Evolutionary conservation across 2,797 vertebrate genomes (phyloP).

Genomic region (Lepus townsendii): DNA sequence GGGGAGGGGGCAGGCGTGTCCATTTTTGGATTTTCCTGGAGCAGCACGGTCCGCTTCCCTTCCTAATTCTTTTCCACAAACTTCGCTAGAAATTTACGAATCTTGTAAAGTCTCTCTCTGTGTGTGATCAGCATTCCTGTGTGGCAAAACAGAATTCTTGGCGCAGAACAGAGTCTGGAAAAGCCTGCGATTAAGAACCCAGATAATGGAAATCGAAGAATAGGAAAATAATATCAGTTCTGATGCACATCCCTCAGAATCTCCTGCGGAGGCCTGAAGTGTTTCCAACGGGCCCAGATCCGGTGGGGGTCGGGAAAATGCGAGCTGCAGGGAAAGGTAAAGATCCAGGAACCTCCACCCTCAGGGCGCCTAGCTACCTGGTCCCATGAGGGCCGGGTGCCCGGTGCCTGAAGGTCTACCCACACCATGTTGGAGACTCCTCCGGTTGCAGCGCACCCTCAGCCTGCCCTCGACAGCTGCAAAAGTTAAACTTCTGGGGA

Average conservation of each 20-base stretch:
- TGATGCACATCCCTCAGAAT: neutral
- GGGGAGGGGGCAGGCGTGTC: neutral
- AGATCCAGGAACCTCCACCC: neutral
- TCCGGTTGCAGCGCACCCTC: neutral
- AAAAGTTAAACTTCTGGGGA: conserved; percentile 34
- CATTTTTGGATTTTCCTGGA: neutral
- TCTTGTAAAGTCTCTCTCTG: neutral
- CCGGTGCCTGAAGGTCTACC: accelerated
- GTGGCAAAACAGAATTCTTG: neutral
- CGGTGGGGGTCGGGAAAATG: too few species aligned
- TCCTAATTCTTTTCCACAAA: neutral
- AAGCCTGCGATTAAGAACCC: neutral
- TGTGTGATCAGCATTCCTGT: neutral
- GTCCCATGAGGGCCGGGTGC: accelerated
- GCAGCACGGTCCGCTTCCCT: neutral
- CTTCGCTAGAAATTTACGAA: neutral
- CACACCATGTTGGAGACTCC: neutral
- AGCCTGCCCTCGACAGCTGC: conserved; percentile 2
- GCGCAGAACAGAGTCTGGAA: neutral
- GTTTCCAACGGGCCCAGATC: neutral
- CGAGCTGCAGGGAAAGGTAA: neutral
- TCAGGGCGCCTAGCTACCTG: too few species aligned
- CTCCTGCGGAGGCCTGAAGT: neutral
- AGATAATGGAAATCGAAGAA: neutral
- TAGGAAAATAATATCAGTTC: neutral